A percentile compares a stretch with the other conserved stretches of the same genome.
Conservation (phyloP, 2,888 invertebrate species). For the Hypomecis punctinalis region DNA sequence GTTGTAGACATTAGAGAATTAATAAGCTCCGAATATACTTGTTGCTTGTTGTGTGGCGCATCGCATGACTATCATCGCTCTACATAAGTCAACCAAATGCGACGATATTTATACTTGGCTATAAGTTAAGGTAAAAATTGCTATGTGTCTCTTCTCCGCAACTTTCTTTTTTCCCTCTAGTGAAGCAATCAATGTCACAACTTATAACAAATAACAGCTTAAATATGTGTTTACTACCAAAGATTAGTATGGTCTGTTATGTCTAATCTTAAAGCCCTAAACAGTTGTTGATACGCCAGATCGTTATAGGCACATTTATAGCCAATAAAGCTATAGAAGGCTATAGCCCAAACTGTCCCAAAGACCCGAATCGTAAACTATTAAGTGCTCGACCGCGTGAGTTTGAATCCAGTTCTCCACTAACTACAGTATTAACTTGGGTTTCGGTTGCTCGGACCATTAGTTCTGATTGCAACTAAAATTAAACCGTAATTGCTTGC, state of each 20-base stretch:
- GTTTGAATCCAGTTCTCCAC: constrained; percentile 7
- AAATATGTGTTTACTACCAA: not conserved
- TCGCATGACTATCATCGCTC: too few relatives aligned
- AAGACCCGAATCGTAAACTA: constrained; percentile 22
- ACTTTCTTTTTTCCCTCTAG: too few relatives aligned
- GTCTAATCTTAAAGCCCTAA: not conserved
- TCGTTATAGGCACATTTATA: constrained; percentile 10
- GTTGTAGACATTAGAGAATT: too few relatives aligned
- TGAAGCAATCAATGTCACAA: too few relatives aligned
- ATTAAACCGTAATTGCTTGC: not conserved
- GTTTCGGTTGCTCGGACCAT: constrained; percentile 7
- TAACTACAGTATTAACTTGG: constrained; percentile 11
- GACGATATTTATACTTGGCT: too few relatives aligned
- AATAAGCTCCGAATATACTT: too few relatives aligned
- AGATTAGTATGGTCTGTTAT: too few relatives aligned
- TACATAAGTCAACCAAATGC: too few relatives aligned
- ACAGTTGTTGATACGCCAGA: not conserved
- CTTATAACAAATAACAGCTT: too few relatives aligned
- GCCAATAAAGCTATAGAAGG: constrained; percentile 11
- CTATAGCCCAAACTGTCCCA: constrained; percentile 3
- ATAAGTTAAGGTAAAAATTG: too few relatives aligned
- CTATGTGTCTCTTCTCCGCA: too few relatives aligned
- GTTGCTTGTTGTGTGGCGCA: too few relatives aligned
- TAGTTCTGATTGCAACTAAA: constrained; percentile 6
- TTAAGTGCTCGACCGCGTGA: constrained; percentile 11